Evolutionary conservation across 2,888 invertebrate species (phyloP), one percentile per base, ranked within the genome.

Genomic region (Drosophila acutilabella): DNA sequence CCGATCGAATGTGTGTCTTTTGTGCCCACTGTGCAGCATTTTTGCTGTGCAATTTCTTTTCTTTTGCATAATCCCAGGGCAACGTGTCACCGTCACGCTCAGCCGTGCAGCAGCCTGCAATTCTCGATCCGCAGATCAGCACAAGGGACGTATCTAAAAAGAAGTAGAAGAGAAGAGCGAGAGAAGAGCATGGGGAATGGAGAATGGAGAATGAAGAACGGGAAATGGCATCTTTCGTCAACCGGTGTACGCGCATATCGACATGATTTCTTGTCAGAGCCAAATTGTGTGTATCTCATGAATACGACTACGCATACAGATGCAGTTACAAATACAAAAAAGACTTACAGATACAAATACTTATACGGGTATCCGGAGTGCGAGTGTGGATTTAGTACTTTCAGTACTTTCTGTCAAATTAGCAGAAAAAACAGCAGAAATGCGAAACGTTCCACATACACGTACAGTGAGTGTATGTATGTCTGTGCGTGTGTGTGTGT

Each of bases 61-160:
- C 66, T 67, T 86, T 86, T 74, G 88, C 85, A 87, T 83, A 83
- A 83, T 83, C 81, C 88, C 85, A 64, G 64, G 64, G 71, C 88
- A 69, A 64, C 81, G 72, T 84, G 85, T 86, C 88, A 78, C 64
- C 88, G 81, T 89, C 83, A 89, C 83, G 83, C 89, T 81, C 78
- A 69, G 70, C 64, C 88, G 71, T 86, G 76, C 74, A 64, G 45
- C 65, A 47, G 60, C 62, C 20, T 44, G 54, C 61, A 61, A 14
- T 38, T 52, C 52, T 40, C 74, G 59, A 67, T 51, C 54, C 56
- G 44, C 62, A 54, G 64, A 64, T 72, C 30, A 16, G 23, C 0
- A 11, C 7, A 8, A 38, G 44, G 47, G 45, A n/a, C 5, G 33
- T 53, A 57, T 23, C n/a, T 33, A 36, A 36, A 36, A 13, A 13